These are phyloP conservation scores for Thereuonema tuberculata DNA, from an alignment of 1,140 invertebrate genomes.

Conservation along the genomic window DNA sequence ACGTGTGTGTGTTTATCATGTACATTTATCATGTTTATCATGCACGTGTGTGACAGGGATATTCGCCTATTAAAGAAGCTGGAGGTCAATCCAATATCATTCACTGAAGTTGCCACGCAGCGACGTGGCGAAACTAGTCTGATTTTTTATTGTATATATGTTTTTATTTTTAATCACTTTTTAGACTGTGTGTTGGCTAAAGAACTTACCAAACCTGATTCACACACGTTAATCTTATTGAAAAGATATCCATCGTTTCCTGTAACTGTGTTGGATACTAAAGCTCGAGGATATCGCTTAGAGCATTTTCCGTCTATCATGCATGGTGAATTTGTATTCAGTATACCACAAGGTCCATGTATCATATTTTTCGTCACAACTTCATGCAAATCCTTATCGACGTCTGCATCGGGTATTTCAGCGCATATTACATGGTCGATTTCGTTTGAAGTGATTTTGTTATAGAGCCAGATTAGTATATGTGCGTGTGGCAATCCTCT, in stretches of 20 bases:
- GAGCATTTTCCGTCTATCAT: constrained; percentile 20
- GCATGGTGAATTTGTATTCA: constrained; percentile 20
- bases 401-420: constrained; percentile 22
- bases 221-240: too few relatives aligned
- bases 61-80: too few relatives aligned
- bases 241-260: constrained; percentile 30
- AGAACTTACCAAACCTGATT: too few relatives aligned
- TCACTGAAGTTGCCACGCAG: too few relatives aligned
- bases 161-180: too few relatives aligned
- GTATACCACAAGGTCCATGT: constrained; percentile 21
- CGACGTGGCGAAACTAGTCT: too few relatives aligned
- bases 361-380: constrained; percentile 24
- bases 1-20: too few relatives aligned
- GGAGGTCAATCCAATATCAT: too few relatives aligned
- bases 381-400: constrained; percentile 14
- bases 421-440: constrained; percentile 12
- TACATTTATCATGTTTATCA: too few relatives aligned
- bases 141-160: too few relatives aligned
- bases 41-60: too few relatives aligned
- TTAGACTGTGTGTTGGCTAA: too few relatives aligned
- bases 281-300: constrained; percentile 19
- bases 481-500: constrained; percentile 29
- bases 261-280: constrained; percentile 26
- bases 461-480: constrained; percentile 21
- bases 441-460: constrained; percentile 17